These are phyloP conservation scores for Psammodynastes pulverulentus DNA, from an alignment of 2,113 vertebrate genomes.

Conservation along the genomic window DNA sequence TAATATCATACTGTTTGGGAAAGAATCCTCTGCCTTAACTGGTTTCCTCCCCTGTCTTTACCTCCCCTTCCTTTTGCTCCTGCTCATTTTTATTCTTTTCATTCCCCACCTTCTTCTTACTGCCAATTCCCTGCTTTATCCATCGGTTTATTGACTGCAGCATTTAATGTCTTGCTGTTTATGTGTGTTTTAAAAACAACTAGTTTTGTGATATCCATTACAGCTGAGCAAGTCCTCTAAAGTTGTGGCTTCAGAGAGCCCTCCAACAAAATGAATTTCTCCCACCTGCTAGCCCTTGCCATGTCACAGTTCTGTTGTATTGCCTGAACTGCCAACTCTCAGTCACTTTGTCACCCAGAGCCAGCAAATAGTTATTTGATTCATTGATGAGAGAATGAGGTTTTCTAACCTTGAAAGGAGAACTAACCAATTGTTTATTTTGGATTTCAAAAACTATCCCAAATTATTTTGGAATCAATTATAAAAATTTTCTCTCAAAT, in stretches of 20 bases:
- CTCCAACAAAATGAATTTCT: not conserved
- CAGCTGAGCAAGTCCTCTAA: not conserved
- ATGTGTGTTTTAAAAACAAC: not conserved
- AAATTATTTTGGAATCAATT: not conserved
- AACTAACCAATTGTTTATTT: not conserved
- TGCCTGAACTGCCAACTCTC: not conserved
- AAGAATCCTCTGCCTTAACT: not conserved
- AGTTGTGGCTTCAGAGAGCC: not conserved
- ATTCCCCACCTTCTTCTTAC: not conserved
- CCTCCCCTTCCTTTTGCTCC: fast-evolving
- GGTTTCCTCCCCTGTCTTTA: not conserved
- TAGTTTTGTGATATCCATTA: not conserved
- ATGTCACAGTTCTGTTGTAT: not conserved
- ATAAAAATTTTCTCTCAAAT: not conserved
- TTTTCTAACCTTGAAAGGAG: not conserved
- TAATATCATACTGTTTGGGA: not conserved
- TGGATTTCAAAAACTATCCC: not conserved
- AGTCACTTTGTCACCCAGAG: not conserved
- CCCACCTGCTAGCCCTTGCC: not conserved
- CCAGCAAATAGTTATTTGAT: not conserved
- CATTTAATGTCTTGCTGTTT: not conserved
- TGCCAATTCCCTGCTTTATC: not conserved
- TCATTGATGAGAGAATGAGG: not conserved
- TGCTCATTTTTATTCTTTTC: not conserved
- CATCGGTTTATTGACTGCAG: not conserved